Conservation (phyloP, 1,140 invertebrate species). For the Scaptomyza montana region DNA sequence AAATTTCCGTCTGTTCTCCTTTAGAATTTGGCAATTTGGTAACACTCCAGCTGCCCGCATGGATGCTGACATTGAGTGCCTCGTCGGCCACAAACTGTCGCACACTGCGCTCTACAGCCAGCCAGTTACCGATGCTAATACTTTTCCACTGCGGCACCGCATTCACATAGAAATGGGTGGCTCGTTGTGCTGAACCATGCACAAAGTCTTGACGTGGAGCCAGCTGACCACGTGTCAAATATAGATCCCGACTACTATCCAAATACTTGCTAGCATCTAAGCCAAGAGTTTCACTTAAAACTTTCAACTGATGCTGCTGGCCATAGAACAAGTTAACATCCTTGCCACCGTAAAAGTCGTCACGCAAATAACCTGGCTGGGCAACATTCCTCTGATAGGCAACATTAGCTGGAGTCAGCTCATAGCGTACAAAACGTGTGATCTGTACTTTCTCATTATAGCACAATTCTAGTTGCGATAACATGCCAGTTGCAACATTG, state of each 20-base stretch:
- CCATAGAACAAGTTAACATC: constrained; percentile 68
- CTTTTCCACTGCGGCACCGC: constrained; percentile 87
- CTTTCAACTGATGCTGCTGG: constrained; percentile 50
- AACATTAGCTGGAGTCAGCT: constrained; percentile 57
- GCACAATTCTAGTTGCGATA: constrained; percentile 64
- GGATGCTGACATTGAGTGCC: constrained; percentile 84
- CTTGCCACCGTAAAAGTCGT: constrained; percentile 56
- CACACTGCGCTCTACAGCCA: constrained; percentile 83
- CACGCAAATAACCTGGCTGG: constrained; percentile 66
- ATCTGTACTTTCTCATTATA: constrained; percentile 57
- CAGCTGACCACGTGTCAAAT: constrained; percentile 87
- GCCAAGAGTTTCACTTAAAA: constrained; percentile 39
- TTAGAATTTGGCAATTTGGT: constrained; percentile 84
- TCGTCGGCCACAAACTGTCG: constrained; percentile 78
- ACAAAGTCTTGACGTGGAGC: constrained; percentile 87
- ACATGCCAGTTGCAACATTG: constrained; percentile 55
- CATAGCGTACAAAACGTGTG: constrained; percentile 62
- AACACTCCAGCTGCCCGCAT: constrained; percentile 85
- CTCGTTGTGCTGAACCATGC: constrained; percentile 86
- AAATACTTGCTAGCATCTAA: constrained; percentile 61
- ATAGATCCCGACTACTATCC: constrained; percentile 72
- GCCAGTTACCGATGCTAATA: constrained; percentile 88
- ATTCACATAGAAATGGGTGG: constrained; percentile 88
- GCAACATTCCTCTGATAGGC: constrained; percentile 65
- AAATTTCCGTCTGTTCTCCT: constrained; percentile 82